These are phyloP conservation scores for Apamea crenata DNA, from an alignment of 2,888 invertebrate genomes.

Conservation along the genomic window DNA sequence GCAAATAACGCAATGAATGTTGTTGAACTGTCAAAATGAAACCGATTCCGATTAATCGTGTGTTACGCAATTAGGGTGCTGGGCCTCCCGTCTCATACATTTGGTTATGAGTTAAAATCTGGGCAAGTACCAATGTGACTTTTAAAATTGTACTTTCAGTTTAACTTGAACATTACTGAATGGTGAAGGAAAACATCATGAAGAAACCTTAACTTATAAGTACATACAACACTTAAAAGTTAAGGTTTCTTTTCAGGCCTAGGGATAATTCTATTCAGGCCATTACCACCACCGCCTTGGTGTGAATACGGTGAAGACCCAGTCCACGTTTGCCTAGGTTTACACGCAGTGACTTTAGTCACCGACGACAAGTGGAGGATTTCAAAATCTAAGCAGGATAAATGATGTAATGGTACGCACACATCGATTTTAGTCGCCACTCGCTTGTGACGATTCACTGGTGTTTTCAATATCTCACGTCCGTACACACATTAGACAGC, in stretches of 20 bases:
- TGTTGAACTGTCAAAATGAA: too few species aligned
- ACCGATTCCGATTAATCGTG: too few species aligned
- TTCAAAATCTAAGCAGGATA: background rate
- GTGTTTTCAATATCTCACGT: background rate
- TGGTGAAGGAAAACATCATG: background rate
- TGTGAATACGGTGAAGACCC: background rate
- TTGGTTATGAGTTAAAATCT: background rate
- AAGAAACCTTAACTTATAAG: background rate
- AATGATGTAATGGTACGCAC: background rate
- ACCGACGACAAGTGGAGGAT: background rate
- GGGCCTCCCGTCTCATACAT: too few species aligned
- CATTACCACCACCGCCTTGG: background rate
- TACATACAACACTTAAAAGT: too few species aligned
- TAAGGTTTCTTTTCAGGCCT: too few species aligned
- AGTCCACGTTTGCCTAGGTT: background rate
- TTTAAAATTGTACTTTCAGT: background rate
- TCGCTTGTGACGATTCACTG: background rate
- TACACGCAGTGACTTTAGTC: background rate
- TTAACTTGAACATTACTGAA: background rate
- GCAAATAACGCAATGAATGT: too few species aligned
- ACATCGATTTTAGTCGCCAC: background rate
- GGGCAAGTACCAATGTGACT: background rate
- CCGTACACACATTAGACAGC: too few species aligned
- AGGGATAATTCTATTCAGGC: background rate
- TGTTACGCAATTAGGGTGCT: too few species aligned